phyloP scores from a whole-genome alignment of 35 echinoderm and acorn worm species.

The Anneissia japonica region DNA sequence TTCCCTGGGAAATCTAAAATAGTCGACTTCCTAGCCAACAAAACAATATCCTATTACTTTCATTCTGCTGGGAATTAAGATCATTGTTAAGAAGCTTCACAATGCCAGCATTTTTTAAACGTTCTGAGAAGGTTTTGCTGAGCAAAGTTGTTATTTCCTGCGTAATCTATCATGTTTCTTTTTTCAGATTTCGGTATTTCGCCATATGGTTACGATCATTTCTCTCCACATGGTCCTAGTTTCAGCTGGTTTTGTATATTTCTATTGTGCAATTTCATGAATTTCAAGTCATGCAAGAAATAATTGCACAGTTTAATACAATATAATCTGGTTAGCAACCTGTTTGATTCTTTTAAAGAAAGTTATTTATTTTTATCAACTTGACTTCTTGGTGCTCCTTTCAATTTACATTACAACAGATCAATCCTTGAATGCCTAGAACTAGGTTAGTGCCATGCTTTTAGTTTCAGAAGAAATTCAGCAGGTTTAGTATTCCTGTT shows the following conservation, averaged over 20 bases:
- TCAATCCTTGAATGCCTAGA: background rate
- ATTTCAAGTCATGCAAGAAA: too few relatives aligned
- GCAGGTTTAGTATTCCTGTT: background rate
- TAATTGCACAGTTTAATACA: too few relatives aligned
- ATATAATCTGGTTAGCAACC: background rate
- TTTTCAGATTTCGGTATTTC: background rate
- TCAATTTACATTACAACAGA: background rate
- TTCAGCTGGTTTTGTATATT: background rate
- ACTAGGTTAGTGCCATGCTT: background rate
- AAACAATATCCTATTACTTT: background rate
- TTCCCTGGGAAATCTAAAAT: background rate
- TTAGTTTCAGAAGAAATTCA: background rate
- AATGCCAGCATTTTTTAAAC: background rate
- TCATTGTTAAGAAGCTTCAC: background rate
- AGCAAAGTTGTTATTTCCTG: background rate
- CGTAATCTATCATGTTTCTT: background rate
- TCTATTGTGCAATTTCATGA: background rate
- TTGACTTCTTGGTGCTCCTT: background rate
- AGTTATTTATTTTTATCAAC: background rate
- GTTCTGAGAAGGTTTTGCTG: background rate
- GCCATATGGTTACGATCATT: background rate
- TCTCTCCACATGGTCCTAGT: background rate
- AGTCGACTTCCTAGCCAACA: background rate
- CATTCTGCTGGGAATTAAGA: background rate
- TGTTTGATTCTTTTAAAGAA: background rate